Evolutionary conservation across 2,888 invertebrate species (phyloP).

Genomic region (Polymixis lichenea): DNA sequence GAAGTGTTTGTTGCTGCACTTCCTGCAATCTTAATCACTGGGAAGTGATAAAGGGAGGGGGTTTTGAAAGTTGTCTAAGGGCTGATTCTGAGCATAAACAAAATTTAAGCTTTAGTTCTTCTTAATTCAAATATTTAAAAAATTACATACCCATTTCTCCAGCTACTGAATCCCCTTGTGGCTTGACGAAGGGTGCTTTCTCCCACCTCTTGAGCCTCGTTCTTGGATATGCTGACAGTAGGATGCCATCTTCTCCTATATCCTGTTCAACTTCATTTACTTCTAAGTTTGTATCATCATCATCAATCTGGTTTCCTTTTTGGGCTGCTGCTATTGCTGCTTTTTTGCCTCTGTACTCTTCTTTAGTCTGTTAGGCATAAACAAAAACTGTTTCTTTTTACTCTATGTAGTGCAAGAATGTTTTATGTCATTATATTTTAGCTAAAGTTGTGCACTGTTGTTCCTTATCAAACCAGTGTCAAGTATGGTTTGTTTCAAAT

Average conservation of each 20-base stretch:
- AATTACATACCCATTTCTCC: constrained; percentile 96
- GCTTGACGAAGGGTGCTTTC: constrained; percentile 92
- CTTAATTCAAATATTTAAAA: not conserved
- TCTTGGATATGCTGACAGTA: constrained; percentile 79
- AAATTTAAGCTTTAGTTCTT: not conserved
- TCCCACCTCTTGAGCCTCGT: constrained; percentile 93
- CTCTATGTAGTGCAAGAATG: not conserved
- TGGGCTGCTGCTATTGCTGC: constrained; percentile 87
- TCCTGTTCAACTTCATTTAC: constrained; percentile 82
- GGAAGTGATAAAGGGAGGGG: no score
- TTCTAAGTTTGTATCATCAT: constrained; percentile 83
- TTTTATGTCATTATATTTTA: not conserved
- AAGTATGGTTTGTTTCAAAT: not conserved
- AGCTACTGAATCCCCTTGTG: constrained; percentile 92
- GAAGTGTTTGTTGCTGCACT: not conserved
- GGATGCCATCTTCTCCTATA: constrained; percentile 80
- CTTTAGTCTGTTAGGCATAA: constrained; percentile 62
- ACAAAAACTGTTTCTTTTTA: constrained; percentile 2
- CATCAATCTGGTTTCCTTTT: constrained; percentile 74
- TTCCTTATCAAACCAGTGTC: not conserved
- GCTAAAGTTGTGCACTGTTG: not conserved
- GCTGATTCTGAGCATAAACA: not conserved
- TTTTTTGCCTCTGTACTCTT: constrained; percentile 84
- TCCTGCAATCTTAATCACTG: not conserved
- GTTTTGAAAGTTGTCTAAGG: not conserved